Conservation (phyloP, 2,113 vertebrate species). For the Gopherus evgoodei region DNA sequence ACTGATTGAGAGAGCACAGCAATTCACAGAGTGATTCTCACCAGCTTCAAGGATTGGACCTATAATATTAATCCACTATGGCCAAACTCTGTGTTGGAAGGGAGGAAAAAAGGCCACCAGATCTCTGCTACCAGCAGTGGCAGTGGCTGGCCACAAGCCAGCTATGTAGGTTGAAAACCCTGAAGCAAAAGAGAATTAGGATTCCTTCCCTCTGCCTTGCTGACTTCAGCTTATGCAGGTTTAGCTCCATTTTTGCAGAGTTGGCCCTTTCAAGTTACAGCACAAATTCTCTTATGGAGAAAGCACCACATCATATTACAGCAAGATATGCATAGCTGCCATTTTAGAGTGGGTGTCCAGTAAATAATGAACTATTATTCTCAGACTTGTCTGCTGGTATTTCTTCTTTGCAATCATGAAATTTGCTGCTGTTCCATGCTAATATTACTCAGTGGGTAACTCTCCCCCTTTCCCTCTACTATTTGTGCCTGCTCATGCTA, state of each 20-base stretch:
- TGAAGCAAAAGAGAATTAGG: background rate
- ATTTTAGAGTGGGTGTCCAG: background rate
- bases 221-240: background rate
- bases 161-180: background rate
- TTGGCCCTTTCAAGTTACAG: background rate
- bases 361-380: background rate
- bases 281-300: background rate
- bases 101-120: rapidly evolving
- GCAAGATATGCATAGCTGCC: background rate
- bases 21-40: background rate
- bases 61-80: background rate
- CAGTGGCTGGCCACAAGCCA: background rate
- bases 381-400: background rate
- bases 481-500: background rate
- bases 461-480: background rate
- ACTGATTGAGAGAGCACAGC: background rate
- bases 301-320: background rate
- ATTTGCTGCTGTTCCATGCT: background rate
- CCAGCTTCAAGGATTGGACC: rapidly evolving
- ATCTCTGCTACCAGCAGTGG: background rate
- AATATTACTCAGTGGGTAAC: background rate
- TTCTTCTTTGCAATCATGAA: background rate
- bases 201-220: background rate
- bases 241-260: background rate
- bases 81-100: background rate